Conservation (phyloP, 2,888 invertebrate species). For the Aspidiotus rigidus region DNA sequence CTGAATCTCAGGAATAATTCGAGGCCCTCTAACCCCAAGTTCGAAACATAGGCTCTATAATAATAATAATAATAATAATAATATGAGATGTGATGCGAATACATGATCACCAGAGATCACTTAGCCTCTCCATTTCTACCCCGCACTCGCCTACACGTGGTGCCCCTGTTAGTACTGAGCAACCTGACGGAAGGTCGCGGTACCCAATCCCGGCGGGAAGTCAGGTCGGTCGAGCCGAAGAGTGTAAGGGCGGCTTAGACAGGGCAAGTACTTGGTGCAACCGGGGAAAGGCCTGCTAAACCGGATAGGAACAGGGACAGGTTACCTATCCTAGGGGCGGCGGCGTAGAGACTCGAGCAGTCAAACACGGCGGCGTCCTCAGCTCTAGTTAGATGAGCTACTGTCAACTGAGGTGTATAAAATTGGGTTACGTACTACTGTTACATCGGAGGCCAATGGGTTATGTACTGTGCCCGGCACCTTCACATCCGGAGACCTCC, state of each 20-base stretch:
- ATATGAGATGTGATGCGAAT: not conserved
- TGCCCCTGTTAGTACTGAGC: slow-evolving; percentile 3
- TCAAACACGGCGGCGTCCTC: not conserved
- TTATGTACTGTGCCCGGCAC: not conserved
- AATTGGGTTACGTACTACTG: not conserved
- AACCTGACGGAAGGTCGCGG: slow-evolving; percentile 2
- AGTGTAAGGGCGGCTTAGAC: not conserved
- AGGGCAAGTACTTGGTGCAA: slow-evolving; percentile 4
- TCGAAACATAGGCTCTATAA: too few relatives aligned
- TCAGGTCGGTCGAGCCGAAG: not conserved
- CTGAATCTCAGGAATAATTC: too few relatives aligned
- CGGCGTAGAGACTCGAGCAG: not conserved
- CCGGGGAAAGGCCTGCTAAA: slow-evolving; percentile 4
- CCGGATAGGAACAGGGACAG: slow-evolving; percentile 4
- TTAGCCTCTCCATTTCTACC: slow-evolving; percentile 4
- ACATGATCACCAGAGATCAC: slow-evolving; percentile 4
- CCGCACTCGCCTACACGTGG: slow-evolving; percentile 2
- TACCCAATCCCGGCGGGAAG: slow-evolving; percentile 2
- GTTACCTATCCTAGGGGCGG: slow-evolving; percentile 1
- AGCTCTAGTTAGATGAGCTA: not conserved
- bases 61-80: slow-evolving; percentile 4
- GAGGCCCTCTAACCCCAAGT: too few relatives aligned
- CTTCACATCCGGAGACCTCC: not conserved
- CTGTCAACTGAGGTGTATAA: slow-evolving; percentile 1
- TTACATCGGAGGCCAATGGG: not conserved